Conservation (phyloP, 2,797 vertebrate genomes). For the Anabas testudineus region DNA sequence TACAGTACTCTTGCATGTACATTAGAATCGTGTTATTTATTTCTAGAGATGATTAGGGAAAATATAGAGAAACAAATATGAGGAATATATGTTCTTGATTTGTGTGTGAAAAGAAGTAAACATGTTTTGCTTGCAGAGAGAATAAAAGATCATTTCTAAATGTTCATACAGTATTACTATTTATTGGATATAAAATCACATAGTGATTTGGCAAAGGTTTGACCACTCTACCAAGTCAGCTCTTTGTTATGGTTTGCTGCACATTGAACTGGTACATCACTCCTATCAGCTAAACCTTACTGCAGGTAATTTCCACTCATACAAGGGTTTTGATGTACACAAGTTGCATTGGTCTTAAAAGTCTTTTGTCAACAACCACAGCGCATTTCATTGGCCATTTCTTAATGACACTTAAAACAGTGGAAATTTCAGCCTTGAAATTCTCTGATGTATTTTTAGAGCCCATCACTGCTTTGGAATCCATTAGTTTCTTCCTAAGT, state of each 20-base stretch:
- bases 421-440: neutral
- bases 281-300: neutral
- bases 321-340: neutral
- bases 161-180: neutral
- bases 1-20: neutral
- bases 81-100: too few species aligned
- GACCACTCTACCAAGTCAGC: too few species aligned
- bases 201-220: neutral
- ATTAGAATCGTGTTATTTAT: neutral
- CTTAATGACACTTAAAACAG: neutral
- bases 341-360: too few species aligned
- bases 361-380: too few species aligned
- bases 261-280: neutral
- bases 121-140: too few species aligned
- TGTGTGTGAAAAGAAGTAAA: too few species aligned
- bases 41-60: neutral
- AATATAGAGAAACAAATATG: neutral
- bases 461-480: neutral
- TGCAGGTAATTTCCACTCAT: neutral
- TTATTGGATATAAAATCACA: neutral
- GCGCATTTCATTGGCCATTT: too few species aligned
- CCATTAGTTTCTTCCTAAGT: neutral
- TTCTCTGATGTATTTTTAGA: neutral
- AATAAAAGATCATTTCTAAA: too few species aligned
- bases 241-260: neutral